phyloP scores from a whole-genome alignment of 2,888 invertebrate species.

The Luffia ferchaultella region DNA sequence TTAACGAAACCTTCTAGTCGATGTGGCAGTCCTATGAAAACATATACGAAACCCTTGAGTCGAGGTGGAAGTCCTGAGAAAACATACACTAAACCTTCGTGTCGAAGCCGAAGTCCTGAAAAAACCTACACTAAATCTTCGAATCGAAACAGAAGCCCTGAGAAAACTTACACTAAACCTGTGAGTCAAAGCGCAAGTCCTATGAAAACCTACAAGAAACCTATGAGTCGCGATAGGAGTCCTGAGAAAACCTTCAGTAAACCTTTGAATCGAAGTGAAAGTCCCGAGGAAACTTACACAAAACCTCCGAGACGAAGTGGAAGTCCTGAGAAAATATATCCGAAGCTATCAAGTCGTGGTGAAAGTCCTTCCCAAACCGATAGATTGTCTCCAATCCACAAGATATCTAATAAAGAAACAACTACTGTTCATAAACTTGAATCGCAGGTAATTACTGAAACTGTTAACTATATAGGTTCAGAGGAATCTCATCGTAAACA shows the following conservation, averaged over 20 bases:
- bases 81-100: slow-evolving; percentile 31
- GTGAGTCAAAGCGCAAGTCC: slow-evolving; percentile 41
- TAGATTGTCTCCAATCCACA: slow-evolving; percentile 35
- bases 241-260: too few relatives aligned
- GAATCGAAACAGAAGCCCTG: slow-evolving; percentile 44
- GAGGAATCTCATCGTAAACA: slow-evolving; percentile 25
- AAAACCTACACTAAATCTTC: slow-evolving; percentile 53
- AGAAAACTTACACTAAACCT: slow-evolving; percentile 39
- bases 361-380: slow-evolving; percentile 37
- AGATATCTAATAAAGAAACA: slow-evolving; percentile 30
- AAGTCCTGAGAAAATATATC: too few relatives aligned
- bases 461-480: slow-evolving; percentile 27
- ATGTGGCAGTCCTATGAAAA: slow-evolving; percentile 47
- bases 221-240: too few relatives aligned
- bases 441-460: slow-evolving; percentile 30
- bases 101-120: slow-evolving; percentile 47
- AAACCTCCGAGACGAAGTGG: too few relatives aligned
- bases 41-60: slow-evolving; percentile 42
- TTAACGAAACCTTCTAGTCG: slow-evolving; percentile 39
- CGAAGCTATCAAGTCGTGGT: too few relatives aligned
- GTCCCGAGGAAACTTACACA: too few relatives aligned
- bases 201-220: too few relatives aligned
- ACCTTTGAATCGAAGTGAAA: too few relatives aligned
- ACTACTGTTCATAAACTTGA: slow-evolving; percentile 30
- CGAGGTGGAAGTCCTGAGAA: slow-evolving; percentile 56